phyloP scores from a whole-genome alignment of 2,797 vertebrate genomes.

The Bradypodion pumilum region DNA sequence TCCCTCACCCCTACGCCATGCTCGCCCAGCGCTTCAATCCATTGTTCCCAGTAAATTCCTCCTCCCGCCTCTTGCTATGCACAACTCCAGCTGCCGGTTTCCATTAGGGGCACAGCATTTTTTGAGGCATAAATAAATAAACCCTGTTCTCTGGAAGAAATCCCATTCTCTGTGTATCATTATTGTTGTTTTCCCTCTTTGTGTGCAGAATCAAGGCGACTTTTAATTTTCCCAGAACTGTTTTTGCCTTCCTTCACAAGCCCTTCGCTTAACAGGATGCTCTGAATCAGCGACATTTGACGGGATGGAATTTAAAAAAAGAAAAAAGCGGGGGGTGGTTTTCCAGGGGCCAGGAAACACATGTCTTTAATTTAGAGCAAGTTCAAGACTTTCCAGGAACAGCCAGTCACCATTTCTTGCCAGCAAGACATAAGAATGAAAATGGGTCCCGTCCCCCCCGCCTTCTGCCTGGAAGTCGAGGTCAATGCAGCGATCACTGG shows the following conservation, averaged over 20 bases:
- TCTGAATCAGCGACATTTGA: neutral
- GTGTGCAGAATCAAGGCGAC: neutral
- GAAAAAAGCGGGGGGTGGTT: neutral
- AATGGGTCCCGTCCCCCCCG: neutral
- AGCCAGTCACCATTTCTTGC: neutral
- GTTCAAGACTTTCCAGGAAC: conserved; percentile 34
- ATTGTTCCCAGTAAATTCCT: neutral
- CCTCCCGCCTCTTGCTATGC: neutral
- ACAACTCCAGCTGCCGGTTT: neutral
- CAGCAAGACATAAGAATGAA: conserved; percentile 31
- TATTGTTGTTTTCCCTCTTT: neutral
- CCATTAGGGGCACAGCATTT: neutral
- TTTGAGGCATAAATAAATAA: no score
- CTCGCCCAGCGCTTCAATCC: neutral
- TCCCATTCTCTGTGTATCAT: neutral
- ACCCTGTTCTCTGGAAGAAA: no score
- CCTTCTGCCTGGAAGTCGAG: conserved; percentile 19
- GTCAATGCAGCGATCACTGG: neutral
- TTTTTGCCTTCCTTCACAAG: neutral
- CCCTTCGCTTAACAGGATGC: neutral
- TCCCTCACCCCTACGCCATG: neutral
- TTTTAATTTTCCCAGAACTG: neutral
- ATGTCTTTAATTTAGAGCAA: conserved; percentile 41
- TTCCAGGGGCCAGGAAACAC: conserved; percentile 45
- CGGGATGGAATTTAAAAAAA: rapidly evolving